These are phyloP conservation scores for Microhierax caerulescens DNA, from an alignment of 2,797 vertebrate genomes.

Conservation along the genomic window DNA sequence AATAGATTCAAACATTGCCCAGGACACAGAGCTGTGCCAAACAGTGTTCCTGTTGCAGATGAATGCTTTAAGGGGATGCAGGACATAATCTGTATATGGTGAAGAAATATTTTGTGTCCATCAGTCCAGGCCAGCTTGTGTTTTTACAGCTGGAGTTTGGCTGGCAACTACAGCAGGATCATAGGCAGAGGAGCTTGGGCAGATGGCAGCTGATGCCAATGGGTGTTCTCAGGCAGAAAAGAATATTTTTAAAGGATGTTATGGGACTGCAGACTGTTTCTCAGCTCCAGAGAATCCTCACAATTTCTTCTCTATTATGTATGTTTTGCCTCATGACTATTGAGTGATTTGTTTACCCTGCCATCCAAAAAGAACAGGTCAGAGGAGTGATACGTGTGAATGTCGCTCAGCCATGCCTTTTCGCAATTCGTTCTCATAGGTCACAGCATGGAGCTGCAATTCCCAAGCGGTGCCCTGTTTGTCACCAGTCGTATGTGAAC, in stretches of 20 bases:
- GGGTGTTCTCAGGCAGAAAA: neutral
- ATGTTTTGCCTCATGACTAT: neutral
- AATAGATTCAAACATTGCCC: neutral
- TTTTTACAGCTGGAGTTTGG: constrained; percentile 55
- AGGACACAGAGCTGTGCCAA: neutral
- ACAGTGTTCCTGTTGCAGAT: neutral
- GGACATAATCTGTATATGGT: neutral
- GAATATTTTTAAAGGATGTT: neutral
- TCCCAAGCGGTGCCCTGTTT: neutral
- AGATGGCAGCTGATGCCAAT: constrained; percentile 8
- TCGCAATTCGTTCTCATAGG: neutral
- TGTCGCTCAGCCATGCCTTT: neutral
- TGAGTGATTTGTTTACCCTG: neutral
- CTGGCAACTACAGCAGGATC: neutral
- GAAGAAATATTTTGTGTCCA: neutral
- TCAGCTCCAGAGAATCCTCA: neutral
- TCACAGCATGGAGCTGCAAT: neutral
- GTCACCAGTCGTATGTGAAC: neutral
- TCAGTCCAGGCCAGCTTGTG: neutral
- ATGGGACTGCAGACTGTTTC: neutral
- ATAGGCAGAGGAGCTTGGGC: neutral
- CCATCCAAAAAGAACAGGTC: neutral
- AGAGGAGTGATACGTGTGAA: neutral
- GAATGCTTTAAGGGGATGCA: neutral
- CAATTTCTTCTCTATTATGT: neutral